phyloP scores from a whole-genome alignment of 2,797 vertebrate species.

The Tinamus major region DNA sequence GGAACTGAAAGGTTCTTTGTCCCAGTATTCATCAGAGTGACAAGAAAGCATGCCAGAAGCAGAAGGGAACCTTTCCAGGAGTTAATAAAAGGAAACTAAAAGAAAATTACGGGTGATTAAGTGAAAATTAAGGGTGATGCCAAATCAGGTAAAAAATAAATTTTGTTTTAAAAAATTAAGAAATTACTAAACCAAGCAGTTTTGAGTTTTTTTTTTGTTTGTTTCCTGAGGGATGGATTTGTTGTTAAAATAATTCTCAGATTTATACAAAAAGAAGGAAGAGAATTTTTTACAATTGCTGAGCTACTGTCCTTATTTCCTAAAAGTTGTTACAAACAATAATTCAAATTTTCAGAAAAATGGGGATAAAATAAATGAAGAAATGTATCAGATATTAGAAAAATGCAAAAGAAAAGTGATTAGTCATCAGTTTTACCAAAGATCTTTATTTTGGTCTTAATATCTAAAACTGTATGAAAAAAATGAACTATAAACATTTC shows the following conservation, averaged over 20 bases:
- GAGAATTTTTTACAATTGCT: neutral
- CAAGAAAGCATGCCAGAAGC: neutral
- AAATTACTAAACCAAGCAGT: neutral
- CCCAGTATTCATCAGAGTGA: slow-evolving; percentile 20
- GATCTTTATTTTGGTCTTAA: neutral
- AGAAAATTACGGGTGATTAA: slow-evolving; percentile 6
- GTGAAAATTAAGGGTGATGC: neutral
- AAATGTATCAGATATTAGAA: neutral
- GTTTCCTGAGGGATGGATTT: neutral
- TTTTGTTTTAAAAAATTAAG: neutral
- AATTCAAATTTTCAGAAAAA: neutral
- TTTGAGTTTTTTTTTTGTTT: neutral
- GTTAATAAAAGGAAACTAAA: neutral
- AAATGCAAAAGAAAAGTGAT: accelerated
- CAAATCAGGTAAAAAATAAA: slow-evolving; percentile 24
- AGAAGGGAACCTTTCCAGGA: slow-evolving; percentile 11
- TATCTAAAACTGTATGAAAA: neutral
- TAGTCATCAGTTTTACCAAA: neutral
- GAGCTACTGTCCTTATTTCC: neutral
- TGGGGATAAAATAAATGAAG: neutral
- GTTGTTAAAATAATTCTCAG: neutral
- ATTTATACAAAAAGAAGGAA: neutral
- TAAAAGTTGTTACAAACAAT: neutral
- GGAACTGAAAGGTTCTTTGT: slow-evolving; percentile 48
- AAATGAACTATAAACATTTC: neutral